Evolutionary conservation across 1,140 invertebrate species (phyloP).

Genomic region (Apocrypta bakeri): DNA sequence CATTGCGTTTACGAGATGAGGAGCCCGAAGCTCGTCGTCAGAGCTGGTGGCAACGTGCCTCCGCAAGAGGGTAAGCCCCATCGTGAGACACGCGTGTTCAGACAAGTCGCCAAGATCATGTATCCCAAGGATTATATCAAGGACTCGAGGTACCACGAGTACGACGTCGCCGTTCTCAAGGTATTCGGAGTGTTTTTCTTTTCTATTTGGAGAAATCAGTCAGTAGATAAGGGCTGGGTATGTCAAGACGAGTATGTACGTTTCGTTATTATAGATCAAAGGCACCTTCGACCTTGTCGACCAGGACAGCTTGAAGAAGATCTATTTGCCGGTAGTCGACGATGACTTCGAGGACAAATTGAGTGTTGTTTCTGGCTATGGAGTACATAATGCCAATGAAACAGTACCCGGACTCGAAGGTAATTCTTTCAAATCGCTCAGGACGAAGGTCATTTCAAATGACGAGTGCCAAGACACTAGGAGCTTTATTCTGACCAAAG

Average conservation of each 20-base stretch:
- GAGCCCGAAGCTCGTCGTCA: background rate
- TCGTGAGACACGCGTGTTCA: background rate
- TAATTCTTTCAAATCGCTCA: background rate
- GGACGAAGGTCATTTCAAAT: background rate
- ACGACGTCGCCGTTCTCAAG: slow-evolving; percentile 23
- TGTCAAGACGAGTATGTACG: too few species aligned
- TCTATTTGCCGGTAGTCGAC: background rate
- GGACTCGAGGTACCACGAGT: slow-evolving; percentile 8
- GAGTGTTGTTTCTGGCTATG: background rate
- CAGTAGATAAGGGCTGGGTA: too few species aligned
- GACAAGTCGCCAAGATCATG: background rate
- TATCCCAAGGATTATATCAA: slow-evolving; percentile 29
- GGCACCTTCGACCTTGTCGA: slow-evolving; percentile 9
- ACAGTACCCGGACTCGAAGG: background rate
- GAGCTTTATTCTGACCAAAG: background rate
- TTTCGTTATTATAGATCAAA: slow-evolving; percentile 7
- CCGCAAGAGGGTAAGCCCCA: background rate
- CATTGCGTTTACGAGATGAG: background rate
- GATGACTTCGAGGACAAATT: slow-evolving; percentile 3
- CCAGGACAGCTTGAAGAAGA: background rate
- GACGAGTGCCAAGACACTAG: background rate
- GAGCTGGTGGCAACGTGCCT: background rate
- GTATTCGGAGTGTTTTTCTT: background rate
- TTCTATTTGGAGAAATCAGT: too few species aligned
- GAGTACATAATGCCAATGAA: background rate